A percentile compares a stretch with the other conserved stretches of the same genome.
Conservation (phyloP, 35 echinoderm and acorn worm genomes). For the Apostichopus californicus region DNA sequence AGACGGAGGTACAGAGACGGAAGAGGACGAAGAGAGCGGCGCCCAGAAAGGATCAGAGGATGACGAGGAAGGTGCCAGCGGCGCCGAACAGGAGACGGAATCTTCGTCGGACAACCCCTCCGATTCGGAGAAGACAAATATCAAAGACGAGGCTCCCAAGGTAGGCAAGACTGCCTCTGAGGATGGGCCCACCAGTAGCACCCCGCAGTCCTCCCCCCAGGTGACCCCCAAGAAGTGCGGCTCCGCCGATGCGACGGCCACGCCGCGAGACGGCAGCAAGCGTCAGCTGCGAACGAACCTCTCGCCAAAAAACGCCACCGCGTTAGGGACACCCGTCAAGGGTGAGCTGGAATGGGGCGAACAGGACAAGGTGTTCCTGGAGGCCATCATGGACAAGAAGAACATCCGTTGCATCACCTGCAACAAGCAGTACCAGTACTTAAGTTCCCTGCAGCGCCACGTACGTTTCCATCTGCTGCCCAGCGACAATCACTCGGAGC, state of each 20-base stretch:
- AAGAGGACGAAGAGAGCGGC: not conserved
- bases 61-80: conserved; percentile 22
- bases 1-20: conserved; percentile 5
- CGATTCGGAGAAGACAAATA: conserved; percentile 21
- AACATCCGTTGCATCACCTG: conserved; percentile 80
- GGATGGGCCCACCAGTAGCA: conserved; percentile 43
- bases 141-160: conserved; percentile 50
- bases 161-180: conserved; percentile 32
- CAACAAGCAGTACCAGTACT: conserved; percentile 82
- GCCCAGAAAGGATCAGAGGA: conserved; percentile 47
- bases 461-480: conserved; percentile 70
- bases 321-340: not conserved
- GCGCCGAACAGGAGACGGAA: not conserved
- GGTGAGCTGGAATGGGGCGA: conserved; percentile 54
- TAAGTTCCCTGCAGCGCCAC: conserved; percentile 84
- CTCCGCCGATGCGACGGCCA: not conserved
- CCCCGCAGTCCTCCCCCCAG: conserved; percentile 40
- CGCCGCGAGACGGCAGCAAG: conserved; percentile 1
- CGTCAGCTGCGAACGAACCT: conserved; percentile 9
- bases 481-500: conserved; percentile 23
- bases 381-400: conserved; percentile 82
- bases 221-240: conserved; percentile 22
- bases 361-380: conserved; percentile 44
- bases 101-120: conserved; percentile 10
- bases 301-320: conserved; percentile 23